A percentile compares a stretch with the other conserved stretches of the same genome.
Evolutionary conservation across 2,797 vertebrate species (phyloP).

Genomic region (Bradypodion pumilum): DNA sequence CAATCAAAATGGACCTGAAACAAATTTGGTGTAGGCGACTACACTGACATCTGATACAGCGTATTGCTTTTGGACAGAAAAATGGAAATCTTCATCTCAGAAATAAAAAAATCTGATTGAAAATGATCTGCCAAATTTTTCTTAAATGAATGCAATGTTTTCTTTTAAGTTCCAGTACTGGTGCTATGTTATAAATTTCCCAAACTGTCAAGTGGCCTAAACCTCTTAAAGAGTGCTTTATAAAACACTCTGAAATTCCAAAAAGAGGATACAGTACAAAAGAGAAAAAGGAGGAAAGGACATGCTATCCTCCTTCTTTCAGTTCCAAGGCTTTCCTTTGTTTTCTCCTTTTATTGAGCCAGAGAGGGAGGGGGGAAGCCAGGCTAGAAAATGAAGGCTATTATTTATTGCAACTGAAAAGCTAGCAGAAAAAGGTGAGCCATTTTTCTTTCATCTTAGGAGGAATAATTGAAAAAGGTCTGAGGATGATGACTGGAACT

Average conservation of each 20-base stretch:
- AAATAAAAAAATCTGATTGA: neutral
- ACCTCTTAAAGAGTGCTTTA: neutral
- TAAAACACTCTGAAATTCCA: neutral
- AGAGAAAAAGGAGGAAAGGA: neutral
- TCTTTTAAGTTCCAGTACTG: neutral
- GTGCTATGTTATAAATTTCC: neutral
- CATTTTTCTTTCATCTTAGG: slow-evolving; percentile 62
- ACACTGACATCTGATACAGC: neutral
- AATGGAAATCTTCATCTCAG: neutral
- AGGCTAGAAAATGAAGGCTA: slow-evolving; percentile 49
- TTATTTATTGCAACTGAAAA: slow-evolving; percentile 61
- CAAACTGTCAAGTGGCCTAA: too few species aligned
- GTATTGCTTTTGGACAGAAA: neutral
- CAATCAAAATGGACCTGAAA: neutral
- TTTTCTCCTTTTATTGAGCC: slow-evolving; percentile 41
- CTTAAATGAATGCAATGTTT: neutral
- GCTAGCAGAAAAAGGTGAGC: slow-evolving; percentile 55
- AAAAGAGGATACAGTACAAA: neutral
- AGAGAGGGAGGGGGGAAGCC: slow-evolving; percentile 1
- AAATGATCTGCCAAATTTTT: neutral
- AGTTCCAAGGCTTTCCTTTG: neutral
- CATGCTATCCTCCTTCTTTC: neutral
- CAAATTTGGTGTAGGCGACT: neutral
- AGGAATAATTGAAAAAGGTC: slow-evolving; percentile 59
- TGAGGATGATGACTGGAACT: too few species aligned